Evolutionary conservation across 1,140 invertebrate genomes (phyloP), one percentile per base, ranked within the genome.

Genomic region (Papilio polytes): DNA sequence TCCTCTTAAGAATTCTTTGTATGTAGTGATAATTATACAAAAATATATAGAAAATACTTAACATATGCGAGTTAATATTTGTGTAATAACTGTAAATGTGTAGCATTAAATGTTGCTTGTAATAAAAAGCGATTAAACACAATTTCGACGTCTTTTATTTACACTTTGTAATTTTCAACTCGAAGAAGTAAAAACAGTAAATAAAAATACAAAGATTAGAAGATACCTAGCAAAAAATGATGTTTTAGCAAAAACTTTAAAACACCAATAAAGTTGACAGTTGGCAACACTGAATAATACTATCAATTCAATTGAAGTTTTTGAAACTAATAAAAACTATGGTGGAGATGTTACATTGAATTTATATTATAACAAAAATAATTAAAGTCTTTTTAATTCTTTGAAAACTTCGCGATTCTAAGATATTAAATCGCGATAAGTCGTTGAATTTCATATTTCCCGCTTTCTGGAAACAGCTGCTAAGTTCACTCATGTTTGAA

Each of bases 31-130:
- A 66, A 77, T 31, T 77, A 44, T 76, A 31, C 53, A 56, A 26
- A 56, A 56, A 77, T 56, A 53, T 44, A n/a, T 77, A 77, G 53
- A 56, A 56, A n/a, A 56, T 20, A 56, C 18, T n/a, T 20, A 77
- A 26, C 9, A 36, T 77, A 76, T 76, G 74, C 26, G 48, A 59
- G 26, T 77, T 72, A 70, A 70, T 72, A 48, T 80, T 48, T 59
- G 36, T 81, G 82, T 79, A 84, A 80, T 56, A 80, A 80, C 63
- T 74, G 73, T 81, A 73, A 74, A 73, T 85, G 81, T 87, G 83
- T 88, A 82, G 79, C 82, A 85, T 86, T 91, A 74, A 85, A 85
- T 89, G 89, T 91, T 90, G 86, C 88, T 91, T 92, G 84, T 86
- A 85, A 82, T 82, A 81, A 85, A 87, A 87, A 18, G 20, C 13